phyloP scores from a whole-genome alignment of 2,888 invertebrate genomes.

The Alsophila aescularia region DNA sequence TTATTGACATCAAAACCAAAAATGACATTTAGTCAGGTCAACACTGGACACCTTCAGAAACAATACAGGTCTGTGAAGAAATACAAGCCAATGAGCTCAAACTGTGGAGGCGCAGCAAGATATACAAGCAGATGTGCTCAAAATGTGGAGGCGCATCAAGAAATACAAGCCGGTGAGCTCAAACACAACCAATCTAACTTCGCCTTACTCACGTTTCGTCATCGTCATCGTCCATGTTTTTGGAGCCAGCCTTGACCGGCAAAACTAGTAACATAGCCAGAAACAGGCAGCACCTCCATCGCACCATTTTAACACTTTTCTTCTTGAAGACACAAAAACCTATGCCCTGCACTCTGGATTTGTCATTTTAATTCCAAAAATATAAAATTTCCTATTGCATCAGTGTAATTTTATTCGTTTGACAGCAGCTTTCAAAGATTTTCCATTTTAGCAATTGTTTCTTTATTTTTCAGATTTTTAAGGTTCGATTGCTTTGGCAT shows the following conservation, averaged over 20 bases:
- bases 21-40: no score
- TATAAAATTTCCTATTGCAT: constrained; percentile 42
- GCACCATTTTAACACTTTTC: constrained; percentile 62
- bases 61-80: no score
- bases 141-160: no score
- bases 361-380: constrained; percentile 72
- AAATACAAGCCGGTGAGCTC: no score
- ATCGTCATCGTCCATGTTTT: constrained; percentile 61
- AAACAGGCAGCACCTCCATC: constrained; percentile 67
- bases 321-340: constrained; percentile 39
- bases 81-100: no score
- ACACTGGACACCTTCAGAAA: no score
- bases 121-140: no score
- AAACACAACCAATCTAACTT: no score
- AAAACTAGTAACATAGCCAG: constrained; percentile 67
- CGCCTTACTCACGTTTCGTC: constrained; percentile 51
- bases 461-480: constrained; percentile 46
- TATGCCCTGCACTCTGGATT: constrained; percentile 65
- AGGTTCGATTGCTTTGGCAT: not conserved
- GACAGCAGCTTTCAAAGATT: constrained; percentile 59
- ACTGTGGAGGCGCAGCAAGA: no score
- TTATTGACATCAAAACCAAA: no score
- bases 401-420: constrained; percentile 53
- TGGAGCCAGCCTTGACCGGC: constrained; percentile 52
- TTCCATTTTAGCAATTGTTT: constrained; percentile 72